Evolutionary conservation across 2,888 invertebrate species (phyloP), one percentile per base, ranked within the genome.

Genomic region (Lasioglossum figueresi): DNA sequence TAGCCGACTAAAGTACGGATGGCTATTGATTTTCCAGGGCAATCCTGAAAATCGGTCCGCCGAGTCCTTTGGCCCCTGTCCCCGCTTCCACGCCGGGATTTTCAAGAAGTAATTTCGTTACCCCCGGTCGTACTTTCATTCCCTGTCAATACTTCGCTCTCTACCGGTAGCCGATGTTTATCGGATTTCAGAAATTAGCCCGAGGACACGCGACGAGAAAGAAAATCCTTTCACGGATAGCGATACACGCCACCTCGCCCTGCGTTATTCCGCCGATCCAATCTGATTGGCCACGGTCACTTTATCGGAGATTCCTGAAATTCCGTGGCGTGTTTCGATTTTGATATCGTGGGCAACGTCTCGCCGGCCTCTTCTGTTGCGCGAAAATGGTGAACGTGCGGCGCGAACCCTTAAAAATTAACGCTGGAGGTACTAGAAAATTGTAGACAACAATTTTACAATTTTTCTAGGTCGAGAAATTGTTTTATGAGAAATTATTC

Each of bases 31-130:
- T 88, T 87, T 82, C 79, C 80, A 70, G 31, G 63, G 71, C 83
- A 88, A 83, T 88, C 83, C 83, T 85, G 78, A 85, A 85, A 83
- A 88, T 88, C 85, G 88, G 76, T 72, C 82, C 85, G 82, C 76
- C 88, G 70, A 72, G 79, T 83, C 79, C 78, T 52, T 52, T 40
- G 66, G 56, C 76, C 68, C 14, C 40, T 70, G 66, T 23, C 40
- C 40, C 23, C 83, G 83, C 52, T 75, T 79, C 80, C 70, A 75
- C 81, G 27, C 40, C 16, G 79, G 80, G 83, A 87, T 88, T 88
- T 88, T 84, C 88, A 76, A 88, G 84, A 87, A 87, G 87, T 88
- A 87, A 88, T 85, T 87, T 87, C 83, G 83, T 87, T 84, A 84
- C 79, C 63, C 66, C 48, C 76, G 45, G 45, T 66, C 79, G 80